A percentile compares a stretch with the other conserved stretches of the same genome.
These are phyloP conservation scores for Sepioteuthis lessoniana DNA, from an alignment of 2,888 invertebrate genomes.

Conservation along the genomic window DNA sequence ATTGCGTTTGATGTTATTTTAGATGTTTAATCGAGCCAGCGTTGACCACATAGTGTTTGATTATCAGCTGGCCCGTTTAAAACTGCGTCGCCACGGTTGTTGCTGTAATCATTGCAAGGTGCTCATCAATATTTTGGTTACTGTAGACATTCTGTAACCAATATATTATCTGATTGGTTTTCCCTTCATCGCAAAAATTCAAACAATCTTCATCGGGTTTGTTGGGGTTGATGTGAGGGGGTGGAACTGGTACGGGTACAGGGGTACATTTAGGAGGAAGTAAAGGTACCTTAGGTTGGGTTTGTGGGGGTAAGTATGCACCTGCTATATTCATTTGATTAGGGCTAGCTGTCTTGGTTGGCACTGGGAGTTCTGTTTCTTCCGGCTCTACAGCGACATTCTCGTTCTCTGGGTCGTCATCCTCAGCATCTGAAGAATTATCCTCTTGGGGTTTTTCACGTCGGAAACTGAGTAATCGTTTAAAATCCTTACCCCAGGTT, in stretches of 20 bases:
- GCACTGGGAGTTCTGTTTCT: not conserved
- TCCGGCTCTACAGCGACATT: not conserved
- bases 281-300: not conserved
- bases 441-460: not conserved
- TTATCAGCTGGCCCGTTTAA: not conserved
- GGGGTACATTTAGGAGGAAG: not conserved
- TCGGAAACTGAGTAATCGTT: not conserved
- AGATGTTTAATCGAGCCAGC: not conserved
- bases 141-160: not conserved
- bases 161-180: conserved; percentile 15
- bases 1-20: not conserved
- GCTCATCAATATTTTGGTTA: not conserved
- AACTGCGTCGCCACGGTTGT: conserved; percentile 37
- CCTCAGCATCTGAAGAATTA: not conserved
- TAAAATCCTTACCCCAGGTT: conserved; percentile 36
- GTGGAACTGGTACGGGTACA: not conserved
- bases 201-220: not conserved
- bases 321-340: not conserved
- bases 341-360: not conserved
- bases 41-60: not conserved
- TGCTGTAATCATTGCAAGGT: not conserved
- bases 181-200: conserved; percentile 35
- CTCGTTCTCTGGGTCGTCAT: not conserved
- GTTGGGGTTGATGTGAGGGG: not conserved
- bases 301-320: not conserved